Evolutionary conservation across 2,888 invertebrate species (phyloP), one percentile per base, ranked within the genome.

Genomic region (Protodeltote pygarga): DNA sequence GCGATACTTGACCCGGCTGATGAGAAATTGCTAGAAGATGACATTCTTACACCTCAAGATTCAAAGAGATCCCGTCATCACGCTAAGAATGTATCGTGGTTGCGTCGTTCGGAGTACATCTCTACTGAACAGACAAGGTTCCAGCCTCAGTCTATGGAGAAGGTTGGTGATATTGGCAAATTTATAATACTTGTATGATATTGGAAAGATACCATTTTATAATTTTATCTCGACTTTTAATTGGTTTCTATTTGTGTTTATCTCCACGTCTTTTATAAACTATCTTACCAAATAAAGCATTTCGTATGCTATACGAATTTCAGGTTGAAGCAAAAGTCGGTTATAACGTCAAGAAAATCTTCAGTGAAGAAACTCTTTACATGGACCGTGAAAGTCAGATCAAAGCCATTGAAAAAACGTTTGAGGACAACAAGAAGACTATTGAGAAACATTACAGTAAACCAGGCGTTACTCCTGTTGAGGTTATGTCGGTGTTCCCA

Each of bases 91-190:
- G 99, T 99, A 1, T 99, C 99, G 0, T 99, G 99, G 99, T 93
- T 99, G 80, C 95, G 99, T 38, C 96, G 98, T 67, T 99, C 99
- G 0, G 99, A 99, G 85, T 99, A 99, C 78, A 99, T 99, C 75
- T 99, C 99, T 3, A 99, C 99, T 23, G 99, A 99, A 89, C 98
- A 98, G 84, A 99, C 99, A 11, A 94, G 99, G 58, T 99, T 98
- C 87, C 98, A 98, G 81, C 98, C 98, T 10, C 97, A 97, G 83
- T 96, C 97, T 65, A 96, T 97, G 94, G 99, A 99, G 79, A 98
- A 99, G 93, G 92, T 92, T 38, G 40, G 60, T 47, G 27, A 14
- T 28, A 9, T 13, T 23, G 15, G 13, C 17, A 23, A 17, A 5
- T 8, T n/a, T 6, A 38, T 3, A 11, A 25, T 3, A 19, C 16